phyloP scores from a whole-genome alignment of 2,113 vertebrate species.

The Myrmecobius fasciatus region DNA sequence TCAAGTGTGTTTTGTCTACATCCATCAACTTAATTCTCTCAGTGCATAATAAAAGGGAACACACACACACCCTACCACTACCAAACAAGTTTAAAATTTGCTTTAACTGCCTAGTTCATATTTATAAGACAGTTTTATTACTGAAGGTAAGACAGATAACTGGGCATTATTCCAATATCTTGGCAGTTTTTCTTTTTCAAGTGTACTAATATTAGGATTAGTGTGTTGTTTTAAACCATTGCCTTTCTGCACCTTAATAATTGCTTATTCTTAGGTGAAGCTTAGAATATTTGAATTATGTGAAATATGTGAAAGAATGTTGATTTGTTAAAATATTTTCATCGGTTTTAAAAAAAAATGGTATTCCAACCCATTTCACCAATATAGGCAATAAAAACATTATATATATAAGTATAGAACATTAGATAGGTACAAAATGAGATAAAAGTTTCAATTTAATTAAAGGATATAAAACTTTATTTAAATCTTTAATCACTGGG shows the following conservation, averaged over 20 bases:
- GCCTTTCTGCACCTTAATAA: slow-evolving; percentile 81
- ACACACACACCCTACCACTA: slow-evolving; percentile 39
- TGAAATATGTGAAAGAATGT: slow-evolving; percentile 59
- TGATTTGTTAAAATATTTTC: slow-evolving; percentile 54
- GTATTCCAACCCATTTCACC: slow-evolving; percentile 17
- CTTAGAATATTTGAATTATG: slow-evolving; percentile 64
- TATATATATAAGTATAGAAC: background rate
- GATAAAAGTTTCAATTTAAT: background rate
- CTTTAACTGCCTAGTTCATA: slow-evolving; percentile 69
- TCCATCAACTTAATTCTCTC: slow-evolving; percentile 66
- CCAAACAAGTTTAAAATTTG: slow-evolving; percentile 63
- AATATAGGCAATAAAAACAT: background rate
- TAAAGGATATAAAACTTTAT: background rate
- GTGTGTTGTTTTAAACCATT: slow-evolving; percentile 78
- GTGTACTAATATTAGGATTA: slow-evolving; percentile 83
- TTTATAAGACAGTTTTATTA: slow-evolving; percentile 80
- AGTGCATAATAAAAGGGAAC: slow-evolving; percentile 40
- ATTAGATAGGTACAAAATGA: background rate
- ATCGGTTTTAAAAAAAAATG: slow-evolving; percentile 58
- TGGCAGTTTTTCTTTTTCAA: slow-evolving; percentile 79
- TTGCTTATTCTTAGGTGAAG: slow-evolving; percentile 76
- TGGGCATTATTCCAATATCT: slow-evolving; percentile 80
- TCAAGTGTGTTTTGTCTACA: slow-evolving; percentile 65
- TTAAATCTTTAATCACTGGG: background rate
- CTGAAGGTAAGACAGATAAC: slow-evolving; percentile 80